Evolutionary conservation across 2,797 vertebrate species (phyloP).

Genomic region (Uromys caudimaculatus): DNA sequence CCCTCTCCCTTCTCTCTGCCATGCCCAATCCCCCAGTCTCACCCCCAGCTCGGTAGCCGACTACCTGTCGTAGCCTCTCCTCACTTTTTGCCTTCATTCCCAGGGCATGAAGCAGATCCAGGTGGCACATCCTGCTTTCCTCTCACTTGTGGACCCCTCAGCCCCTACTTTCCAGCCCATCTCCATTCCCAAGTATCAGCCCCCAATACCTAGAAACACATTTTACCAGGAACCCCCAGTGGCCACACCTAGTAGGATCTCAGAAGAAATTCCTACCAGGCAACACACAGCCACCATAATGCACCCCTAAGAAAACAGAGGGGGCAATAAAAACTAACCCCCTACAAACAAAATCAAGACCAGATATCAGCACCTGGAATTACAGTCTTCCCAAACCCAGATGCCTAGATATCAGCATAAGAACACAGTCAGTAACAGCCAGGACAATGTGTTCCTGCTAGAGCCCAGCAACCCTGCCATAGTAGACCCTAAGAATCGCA

Average conservation of each 20-base stretch:
- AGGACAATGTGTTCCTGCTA: neutral
- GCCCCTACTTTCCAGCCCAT: neutral
- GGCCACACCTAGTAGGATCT: neutral
- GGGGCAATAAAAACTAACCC: neutral
- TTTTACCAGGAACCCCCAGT: neutral
- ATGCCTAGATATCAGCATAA: neutral
- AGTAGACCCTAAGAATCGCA: neutral
- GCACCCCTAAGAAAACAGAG: neutral
- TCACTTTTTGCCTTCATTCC: no score
- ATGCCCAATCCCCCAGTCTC: neutral
- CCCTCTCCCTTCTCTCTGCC: neutral
- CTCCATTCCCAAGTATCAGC: neutral
- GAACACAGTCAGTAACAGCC: neutral
- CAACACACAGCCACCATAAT: neutral
- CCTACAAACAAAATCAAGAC: neutral
- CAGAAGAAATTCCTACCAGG: neutral
- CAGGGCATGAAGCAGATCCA: neutral
- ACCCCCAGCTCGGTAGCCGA: neutral
- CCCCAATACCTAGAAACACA: neutral
- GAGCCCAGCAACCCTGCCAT: neutral
- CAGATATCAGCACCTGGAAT: neutral
- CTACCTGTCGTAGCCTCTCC: neutral
- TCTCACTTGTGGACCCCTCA: neutral
- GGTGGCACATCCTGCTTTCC: neutral
- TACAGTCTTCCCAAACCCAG: neutral